Base-by-base conservation (phyloP, 2,888 invertebrate genomes). In the Tyria jacobaeae region DNA sequence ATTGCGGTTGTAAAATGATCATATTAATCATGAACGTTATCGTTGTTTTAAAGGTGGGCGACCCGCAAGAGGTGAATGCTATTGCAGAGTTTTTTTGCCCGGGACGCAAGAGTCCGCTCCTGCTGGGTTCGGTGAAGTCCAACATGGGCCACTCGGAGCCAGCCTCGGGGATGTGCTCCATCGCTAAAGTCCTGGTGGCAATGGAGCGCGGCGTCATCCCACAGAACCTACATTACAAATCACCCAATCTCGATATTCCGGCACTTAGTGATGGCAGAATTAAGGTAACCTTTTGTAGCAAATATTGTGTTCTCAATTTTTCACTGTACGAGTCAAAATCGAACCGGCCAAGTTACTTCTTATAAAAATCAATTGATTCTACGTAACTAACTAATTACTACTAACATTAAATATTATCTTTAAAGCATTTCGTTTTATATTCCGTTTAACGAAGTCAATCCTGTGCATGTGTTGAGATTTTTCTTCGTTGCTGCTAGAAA, bases 111-210 rank as follows among this genome's bases (percentile, higher is more conserved):
- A 90, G 91, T 35, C 98, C 99, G 7, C 94, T 99, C 51, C 90
- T 99, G 49, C 96, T 99, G 80, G 99, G 99, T 21, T 99, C 99
- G 0, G 98, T 99, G 0, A 99, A 99, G 89, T 99, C 99, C 25
- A 99, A 99, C 92, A 99, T 99, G 98, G 99, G 99, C 1, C 99
- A 99, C 88, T 97, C 99, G 4, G 99, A 99, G 91, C 98, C 99
- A 0, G 97, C 97, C 1, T 97, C 98, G 50, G 99, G 98, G 31
- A 94, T 99, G 27, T 98, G 98, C 83, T 97, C 98, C 1, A 94
- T 99, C 70, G 98, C 98, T 14, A 99, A 99, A 90, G 95, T 88
- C 58, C 88, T 99, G 25, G 96, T 99, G 64, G 97, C 99, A 17
- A 99, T 99, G 97, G 98, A 99, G 91, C 90, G 95, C 59, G 97